Base-by-base conservation (phyloP, 2,113 vertebrate genomes). In the Toxotes chatareus region DNA sequence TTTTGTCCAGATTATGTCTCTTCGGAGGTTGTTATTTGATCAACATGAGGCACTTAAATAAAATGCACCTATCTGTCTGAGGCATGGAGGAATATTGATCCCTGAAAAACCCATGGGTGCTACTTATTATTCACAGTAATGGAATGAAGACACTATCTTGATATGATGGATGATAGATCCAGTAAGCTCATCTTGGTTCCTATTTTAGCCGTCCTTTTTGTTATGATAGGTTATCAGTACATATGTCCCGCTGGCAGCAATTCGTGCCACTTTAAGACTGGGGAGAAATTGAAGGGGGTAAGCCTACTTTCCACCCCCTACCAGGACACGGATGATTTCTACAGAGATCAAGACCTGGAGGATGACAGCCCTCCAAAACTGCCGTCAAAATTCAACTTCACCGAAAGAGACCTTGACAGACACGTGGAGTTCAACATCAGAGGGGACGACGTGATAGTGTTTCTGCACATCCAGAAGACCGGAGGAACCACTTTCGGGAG, bases 391-490 rank as follows among this genome's bases (percentile, higher is more conserved):
- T 97, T 96, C 88, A 96, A 96, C 94, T 99, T 99, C 94, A 95
- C 95, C 10, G 95, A 94, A 16, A 93, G 96, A 84, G 98, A 98
- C 91, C 94, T 98, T 40, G 95, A 95, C 82, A 95, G 97, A 72
- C 95, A 96, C 80, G 97, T 96, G 94, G 96, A 95, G 82, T 98
- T 99, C 94, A 96, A 99, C 91, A 98, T 99, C 85, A 96, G 96
- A 68, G 97, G 96, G 70, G 96, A 96, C 90, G 98, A 98, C 92
- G 97, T 98, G 95, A 98, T 99, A 23, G 98, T 99, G 51, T 99
- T 99, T 82, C 89, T 99, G 69, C 98, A 99, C 95, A 99, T 99
- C 92, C 98, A 99, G 94, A 99, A 99, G 93, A 99, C 98, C 5
- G 98, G 98, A 1, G 98, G 98, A 49, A 99, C 98, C 83, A 99